Conservation (phyloP, 2,888 invertebrate genomes). For the Megalurothrips usitatus region DNA sequence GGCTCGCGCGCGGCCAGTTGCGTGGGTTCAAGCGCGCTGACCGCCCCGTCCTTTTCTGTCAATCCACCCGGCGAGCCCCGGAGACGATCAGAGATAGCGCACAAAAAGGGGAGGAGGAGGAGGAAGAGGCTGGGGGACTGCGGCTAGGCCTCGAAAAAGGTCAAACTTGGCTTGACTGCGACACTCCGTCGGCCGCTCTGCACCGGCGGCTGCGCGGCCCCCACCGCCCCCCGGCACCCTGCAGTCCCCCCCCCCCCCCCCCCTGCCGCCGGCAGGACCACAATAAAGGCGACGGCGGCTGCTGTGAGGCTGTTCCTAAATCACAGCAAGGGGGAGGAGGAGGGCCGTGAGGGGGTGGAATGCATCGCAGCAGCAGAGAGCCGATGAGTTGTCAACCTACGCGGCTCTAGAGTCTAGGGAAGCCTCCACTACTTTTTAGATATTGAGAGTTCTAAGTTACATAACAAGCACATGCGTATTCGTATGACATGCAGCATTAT, state of each 20-base stretch:
- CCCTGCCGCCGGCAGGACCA: background rate
- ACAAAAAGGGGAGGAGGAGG: background rate
- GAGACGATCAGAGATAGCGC: conserved; percentile 5
- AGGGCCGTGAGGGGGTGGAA: background rate
- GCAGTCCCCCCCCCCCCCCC: background rate
- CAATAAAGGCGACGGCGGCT: conserved; percentile 19
- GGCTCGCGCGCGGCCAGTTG: too few relatives aligned
- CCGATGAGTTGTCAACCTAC: background rate
- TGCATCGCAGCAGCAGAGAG: background rate
- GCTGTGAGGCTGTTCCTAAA: conserved; percentile 18
- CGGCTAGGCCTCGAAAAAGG: conserved; percentile 2
- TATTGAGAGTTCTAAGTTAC: too few relatives aligned
- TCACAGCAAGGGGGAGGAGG: conserved; percentile 1
- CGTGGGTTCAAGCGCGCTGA: too few relatives aligned
- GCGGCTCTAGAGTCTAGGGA: background rate
- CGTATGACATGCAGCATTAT: too few relatives aligned
- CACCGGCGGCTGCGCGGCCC: background rate
- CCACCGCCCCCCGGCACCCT: conserved; percentile 13
- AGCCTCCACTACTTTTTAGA: too few relatives aligned
- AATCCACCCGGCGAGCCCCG: background rate
- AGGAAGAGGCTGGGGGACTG: background rate
- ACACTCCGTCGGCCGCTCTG: background rate
- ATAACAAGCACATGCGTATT: too few relatives aligned
- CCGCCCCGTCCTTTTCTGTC: background rate
- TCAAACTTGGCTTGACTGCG: conserved; percentile 13